Evolutionary conservation across 2,797 vertebrate genomes (phyloP), one percentile per base, ranked within the genome.

Genomic region (Gobio occitaniae): DNA sequence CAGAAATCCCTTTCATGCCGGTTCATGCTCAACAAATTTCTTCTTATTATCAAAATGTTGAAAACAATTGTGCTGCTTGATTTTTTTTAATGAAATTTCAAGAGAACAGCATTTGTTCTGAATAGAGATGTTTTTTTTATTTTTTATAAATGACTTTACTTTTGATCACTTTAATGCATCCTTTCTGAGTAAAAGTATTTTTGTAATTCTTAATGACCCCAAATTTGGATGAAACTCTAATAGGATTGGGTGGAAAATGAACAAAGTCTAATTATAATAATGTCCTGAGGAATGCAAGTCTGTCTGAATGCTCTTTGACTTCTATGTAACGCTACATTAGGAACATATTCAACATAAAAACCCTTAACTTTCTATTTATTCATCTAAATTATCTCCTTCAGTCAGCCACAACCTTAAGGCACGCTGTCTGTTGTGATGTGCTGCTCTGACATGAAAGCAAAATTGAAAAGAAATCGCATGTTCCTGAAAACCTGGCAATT

Each of bases 401-500:
- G 81, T 65, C 70, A 66, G 71, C 25, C 65, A 32, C 32, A 65
- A 25, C 70, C 41, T 75, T n/a, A 48, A 15, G 25, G 69, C 63
- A 9, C 16, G 6, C 13, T 25, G 41, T 78, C 32, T 71, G 17
- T 17, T 52, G 48, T 19, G 56, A 61, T 32, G 82, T 52, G 21
- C 66, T 52, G 38, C 54, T 71, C 16, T 38, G 32, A 44, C 69
- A 68, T n/a, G 4, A 29, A 68, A 68, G 50, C 66, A n/a, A 75
- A 77, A 47, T 29, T 17, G 19, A 65, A 82, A 82, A 61, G 36
- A 78, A 83, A 79, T 68, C 29, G 6, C 65, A 61, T 59, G 77
- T 78, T 83, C 50, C 54, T 74, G 61, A 76, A 85, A 82, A 70
- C 59, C 65, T 47, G 63, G 66, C 12, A 12, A 52, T 82, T 84